These are phyloP conservation scores for Microplitis mediator DNA, from an alignment of 1,140 invertebrate genomes.

Conservation along the genomic window DNA sequence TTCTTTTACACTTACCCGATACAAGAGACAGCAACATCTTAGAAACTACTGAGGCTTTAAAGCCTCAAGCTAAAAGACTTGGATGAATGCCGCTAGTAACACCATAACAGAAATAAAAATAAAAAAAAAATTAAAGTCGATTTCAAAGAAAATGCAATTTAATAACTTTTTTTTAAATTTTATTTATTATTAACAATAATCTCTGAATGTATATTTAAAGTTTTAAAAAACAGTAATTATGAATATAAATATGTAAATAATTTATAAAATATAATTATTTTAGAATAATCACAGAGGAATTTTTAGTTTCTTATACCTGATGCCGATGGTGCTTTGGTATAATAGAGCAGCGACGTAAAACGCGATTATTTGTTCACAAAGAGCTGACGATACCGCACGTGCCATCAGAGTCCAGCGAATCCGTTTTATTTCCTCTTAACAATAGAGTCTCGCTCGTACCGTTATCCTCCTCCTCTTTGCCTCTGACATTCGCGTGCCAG, in stretches of 20 bases:
- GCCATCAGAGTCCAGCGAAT: constrained; percentile 22
- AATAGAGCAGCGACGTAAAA: constrained; percentile 12
- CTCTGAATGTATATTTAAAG: no score
- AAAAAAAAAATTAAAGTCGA: no score
- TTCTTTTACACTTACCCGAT: constrained; percentile 10
- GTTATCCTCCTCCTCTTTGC: constrained; percentile 8
- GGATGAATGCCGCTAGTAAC: no score
- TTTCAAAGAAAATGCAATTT: no score
- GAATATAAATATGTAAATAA: no score
- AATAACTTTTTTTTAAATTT: no score
- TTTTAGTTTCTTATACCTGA: background rate
- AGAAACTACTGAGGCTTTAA: no score
- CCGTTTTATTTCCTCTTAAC: constrained; percentile 28
- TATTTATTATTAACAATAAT: no score
- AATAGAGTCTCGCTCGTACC: constrained; percentile 20
- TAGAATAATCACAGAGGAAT: background rate
- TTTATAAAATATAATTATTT: background rate
- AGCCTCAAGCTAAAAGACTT: background rate
- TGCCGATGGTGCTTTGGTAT: background rate
- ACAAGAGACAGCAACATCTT: background rate
- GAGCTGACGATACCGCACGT: constrained; percentile 17
- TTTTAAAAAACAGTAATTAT: no score
- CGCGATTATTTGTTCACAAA: constrained; percentile 26
- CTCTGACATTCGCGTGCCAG: constrained; percentile 21
- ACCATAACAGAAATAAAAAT: no score